phyloP scores from a whole-genome alignment of 1,140 invertebrate genomes.

The Drosophila ohnishii region DNA sequence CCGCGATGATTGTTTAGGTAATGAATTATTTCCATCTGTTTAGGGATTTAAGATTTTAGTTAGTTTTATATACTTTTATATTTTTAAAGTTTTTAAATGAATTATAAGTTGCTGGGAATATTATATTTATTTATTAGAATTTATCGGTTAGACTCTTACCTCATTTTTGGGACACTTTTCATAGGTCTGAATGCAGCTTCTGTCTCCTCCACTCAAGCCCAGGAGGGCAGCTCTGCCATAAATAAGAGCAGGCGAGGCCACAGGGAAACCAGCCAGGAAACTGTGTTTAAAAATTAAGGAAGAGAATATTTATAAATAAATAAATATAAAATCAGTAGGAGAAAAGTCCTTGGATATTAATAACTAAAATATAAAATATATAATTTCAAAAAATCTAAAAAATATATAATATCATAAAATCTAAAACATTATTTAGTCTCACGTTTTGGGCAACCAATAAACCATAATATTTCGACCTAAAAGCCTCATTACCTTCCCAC shows the following conservation, averaged over 20 bases:
- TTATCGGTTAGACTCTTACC: conserved; percentile 32
- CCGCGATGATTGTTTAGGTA: conserved; percentile 94
- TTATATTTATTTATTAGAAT: background rate
- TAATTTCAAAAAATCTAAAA: too few species aligned
- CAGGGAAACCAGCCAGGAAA: conserved; percentile 83
- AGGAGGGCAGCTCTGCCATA: conserved; percentile 89
- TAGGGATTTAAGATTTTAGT: background rate
- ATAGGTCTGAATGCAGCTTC: conserved; percentile 87
- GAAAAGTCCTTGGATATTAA: too few species aligned
- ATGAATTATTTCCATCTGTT: conserved; percentile 87
- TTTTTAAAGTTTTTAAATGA: background rate
- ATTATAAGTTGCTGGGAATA: background rate
- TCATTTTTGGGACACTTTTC: conserved; percentile 88
- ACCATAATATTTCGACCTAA: background rate
- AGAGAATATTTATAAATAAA: too few species aligned
- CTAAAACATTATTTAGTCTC: background rate
- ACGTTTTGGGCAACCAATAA: background rate
- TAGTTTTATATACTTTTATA: background rate
- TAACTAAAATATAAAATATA: too few species aligned
- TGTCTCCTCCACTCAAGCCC: conserved; percentile 87
- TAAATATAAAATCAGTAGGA: too few species aligned
- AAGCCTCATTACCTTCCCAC: background rate
- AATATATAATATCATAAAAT: background rate
- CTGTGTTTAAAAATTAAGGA: conserved; percentile 47
- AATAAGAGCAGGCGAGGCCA: conserved; percentile 86